These are phyloP conservation scores for Andrena flavipes DNA, from an alignment of 2,888 invertebrate species.

Conservation along the genomic window DNA sequence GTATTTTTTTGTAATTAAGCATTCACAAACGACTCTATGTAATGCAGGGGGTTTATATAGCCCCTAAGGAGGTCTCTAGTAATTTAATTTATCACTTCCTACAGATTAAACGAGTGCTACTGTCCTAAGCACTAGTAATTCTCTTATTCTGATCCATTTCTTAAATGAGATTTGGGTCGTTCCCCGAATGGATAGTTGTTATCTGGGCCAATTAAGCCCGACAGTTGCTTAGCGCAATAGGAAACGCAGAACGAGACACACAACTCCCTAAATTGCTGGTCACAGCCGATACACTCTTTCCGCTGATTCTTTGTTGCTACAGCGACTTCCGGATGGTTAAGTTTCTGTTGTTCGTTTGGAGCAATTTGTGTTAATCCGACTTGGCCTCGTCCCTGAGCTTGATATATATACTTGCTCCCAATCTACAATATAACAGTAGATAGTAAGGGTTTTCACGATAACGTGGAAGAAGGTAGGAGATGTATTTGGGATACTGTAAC, in stretches of 20 bases:
- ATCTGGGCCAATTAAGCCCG: neutral
- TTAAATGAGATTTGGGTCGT: neutral
- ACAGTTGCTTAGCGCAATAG: neutral
- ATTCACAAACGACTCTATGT: too few species aligned
- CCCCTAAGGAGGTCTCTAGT: too few species aligned
- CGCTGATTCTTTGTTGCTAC: neutral
- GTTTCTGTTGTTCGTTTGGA: slow-evolving; percentile 23
- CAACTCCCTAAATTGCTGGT: neutral
- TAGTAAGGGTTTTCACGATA: slow-evolving; percentile 14
- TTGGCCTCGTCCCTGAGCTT: slow-evolving; percentile 19
- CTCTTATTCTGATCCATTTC: neutral
- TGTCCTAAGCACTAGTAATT: too few species aligned
- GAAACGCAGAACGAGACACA: neutral
- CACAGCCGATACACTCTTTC: neutral
- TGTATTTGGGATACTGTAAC: slow-evolving; percentile 29
- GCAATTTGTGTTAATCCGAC: slow-evolving; percentile 37
- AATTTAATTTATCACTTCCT: too few species aligned
- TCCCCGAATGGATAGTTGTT: neutral
- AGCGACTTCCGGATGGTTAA: slow-evolving; percentile 20
- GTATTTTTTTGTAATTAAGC: too few species aligned
- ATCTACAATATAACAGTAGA: slow-evolving; percentile 10
- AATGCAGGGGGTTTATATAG: too few species aligned
- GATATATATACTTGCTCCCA: slow-evolving; percentile 22
- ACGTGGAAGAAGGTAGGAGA: slow-evolving; percentile 10
- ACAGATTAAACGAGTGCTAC: neutral